Percentiles rank a stretch among this genome's conserved stretches.
Evolutionary conservation across 1,140 invertebrate species (phyloP).

Genomic region (Calliphora vicina): DNA sequence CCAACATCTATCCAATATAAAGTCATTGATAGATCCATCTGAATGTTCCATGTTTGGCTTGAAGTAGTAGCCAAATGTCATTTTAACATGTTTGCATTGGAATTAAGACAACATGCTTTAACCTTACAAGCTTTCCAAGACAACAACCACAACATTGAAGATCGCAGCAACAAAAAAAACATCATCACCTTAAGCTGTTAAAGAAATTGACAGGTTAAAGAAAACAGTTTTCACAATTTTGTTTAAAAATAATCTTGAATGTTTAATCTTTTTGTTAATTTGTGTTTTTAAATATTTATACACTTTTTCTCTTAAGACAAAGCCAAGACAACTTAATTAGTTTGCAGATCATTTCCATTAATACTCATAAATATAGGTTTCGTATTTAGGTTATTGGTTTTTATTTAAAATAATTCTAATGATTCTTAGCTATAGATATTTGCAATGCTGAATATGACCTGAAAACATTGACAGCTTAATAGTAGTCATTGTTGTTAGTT

Average conservation of each 20-base stretch:
- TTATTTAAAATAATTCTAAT: not conserved
- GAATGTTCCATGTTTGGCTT: not conserved
- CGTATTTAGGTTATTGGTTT: not conserved
- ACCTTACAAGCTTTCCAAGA: slow-evolving; percentile 4
- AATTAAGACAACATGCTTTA: slow-evolving; percentile 9
- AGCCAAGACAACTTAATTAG: not conserved
- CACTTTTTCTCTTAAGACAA: too few relatives aligned
- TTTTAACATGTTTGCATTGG: not conserved
- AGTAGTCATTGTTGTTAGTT: too few relatives aligned
- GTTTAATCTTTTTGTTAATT: not conserved
- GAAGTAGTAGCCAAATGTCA: slow-evolving; percentile 1
- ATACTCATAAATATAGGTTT: not conserved
- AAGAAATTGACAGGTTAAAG: slow-evolving; percentile 9
- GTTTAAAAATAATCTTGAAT: not conserved
- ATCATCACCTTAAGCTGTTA: not conserved
- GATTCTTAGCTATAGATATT: not conserved
- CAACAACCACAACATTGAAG: not conserved
- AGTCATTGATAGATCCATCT: not conserved
- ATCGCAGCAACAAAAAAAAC: not conserved
- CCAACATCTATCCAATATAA: too few relatives aligned
- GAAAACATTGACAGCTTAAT: not conserved
- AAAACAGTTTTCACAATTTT: not conserved
- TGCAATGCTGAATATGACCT: not conserved
- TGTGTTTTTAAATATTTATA: not conserved
- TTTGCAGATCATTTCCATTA: not conserved